A percentile compares a stretch with the other conserved stretches of the same genome.
Evolutionary conservation across 1,140 invertebrate species (phyloP).

Genomic region (Eufriesea mexicana): DNA sequence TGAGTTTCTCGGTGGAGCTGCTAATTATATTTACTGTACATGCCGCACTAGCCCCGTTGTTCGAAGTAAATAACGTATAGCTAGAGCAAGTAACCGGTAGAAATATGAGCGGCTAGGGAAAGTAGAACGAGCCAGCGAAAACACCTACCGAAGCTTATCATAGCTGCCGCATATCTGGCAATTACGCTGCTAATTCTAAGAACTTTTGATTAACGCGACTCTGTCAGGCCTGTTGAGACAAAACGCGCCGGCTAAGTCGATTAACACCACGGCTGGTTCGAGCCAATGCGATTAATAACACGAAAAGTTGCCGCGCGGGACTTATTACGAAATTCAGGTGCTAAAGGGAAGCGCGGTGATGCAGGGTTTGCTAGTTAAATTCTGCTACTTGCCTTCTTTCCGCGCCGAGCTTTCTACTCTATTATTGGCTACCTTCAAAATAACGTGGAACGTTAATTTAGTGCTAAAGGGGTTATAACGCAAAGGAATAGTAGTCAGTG

Average conservation of each 20-base stretch:
- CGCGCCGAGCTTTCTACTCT: no score
- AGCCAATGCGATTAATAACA: constrained; percentile 5
- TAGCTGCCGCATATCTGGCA: constrained; percentile 5
- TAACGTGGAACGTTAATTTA: no score
- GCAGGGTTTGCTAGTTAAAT: no score
- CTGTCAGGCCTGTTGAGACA: background rate
- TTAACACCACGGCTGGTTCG: constrained; percentile 8
- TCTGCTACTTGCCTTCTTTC: no score
- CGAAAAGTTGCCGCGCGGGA: background rate
- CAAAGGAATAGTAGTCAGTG: no score
- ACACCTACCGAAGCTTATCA: constrained; percentile 13
- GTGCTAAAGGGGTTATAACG: no score
- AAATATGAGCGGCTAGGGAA: constrained; percentile 45
- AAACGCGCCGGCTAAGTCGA: constrained; percentile 8
- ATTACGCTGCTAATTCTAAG: constrained; percentile 18
- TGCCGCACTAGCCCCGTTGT: constrained; percentile 18
- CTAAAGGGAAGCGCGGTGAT: background rate
- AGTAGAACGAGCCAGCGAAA: constrained; percentile 5
- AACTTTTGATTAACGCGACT: constrained; percentile 31
- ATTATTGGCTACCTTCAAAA: no score
- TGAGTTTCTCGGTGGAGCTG: constrained; percentile 49
- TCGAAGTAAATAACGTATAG: constrained; percentile 52
- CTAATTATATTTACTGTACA: constrained; percentile 60
- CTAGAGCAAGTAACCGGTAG: constrained; percentile 9
- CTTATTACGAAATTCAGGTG: background rate